Base-by-base conservation (phyloP, 2,113 vertebrate species). In the Ondatra zibethicus region DNA sequence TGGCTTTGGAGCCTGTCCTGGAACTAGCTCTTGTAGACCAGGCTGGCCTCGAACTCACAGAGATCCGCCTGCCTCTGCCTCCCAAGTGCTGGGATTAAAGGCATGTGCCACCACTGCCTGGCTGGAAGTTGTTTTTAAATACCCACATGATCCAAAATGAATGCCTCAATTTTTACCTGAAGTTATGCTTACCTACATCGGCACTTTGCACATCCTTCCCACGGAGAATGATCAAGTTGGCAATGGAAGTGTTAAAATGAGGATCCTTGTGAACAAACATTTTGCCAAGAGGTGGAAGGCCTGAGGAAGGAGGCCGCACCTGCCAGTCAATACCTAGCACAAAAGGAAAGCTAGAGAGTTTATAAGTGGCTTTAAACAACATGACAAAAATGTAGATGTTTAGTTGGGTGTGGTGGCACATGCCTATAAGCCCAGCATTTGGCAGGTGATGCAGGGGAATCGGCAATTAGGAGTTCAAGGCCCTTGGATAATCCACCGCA, bases 161-260 rank as follows among this genome's bases (percentile, higher is more conserved):
- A 58, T 29, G 2, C n/a, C 23, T 86, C 89, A 50, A 76, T 58
- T 90, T 96, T 63, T 14, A 73, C n/a, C 39, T 88, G 31, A 75
- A 70, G 21, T 91, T 88, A 27, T 85, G 55, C 98, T 99, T 95
- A 99, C 99, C 99, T 72, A 99, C 76, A 73, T 99, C 99, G 6
- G 98, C 98, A 0, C 92, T 94, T 82, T 99, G 99, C 1, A 97
- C 98, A 0, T 99, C 99, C 96, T 99, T 99, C 73, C 99, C 99
- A 96, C 99, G 98, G 97, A 99, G 99, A 97, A 99, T 97, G n/a
- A 99, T 98, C 97, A 99, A 97, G 98, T 99, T 99, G 89, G 99
- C 99, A 97, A 99, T 78, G 68, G 99, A 99, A 27, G 97, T 99
- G 98, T 99, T 99, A 84, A 99, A 99, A 94, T 94, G 96, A 66